Conservation (phyloP, 2,888 invertebrate species). For the Nomada flava region DNA sequence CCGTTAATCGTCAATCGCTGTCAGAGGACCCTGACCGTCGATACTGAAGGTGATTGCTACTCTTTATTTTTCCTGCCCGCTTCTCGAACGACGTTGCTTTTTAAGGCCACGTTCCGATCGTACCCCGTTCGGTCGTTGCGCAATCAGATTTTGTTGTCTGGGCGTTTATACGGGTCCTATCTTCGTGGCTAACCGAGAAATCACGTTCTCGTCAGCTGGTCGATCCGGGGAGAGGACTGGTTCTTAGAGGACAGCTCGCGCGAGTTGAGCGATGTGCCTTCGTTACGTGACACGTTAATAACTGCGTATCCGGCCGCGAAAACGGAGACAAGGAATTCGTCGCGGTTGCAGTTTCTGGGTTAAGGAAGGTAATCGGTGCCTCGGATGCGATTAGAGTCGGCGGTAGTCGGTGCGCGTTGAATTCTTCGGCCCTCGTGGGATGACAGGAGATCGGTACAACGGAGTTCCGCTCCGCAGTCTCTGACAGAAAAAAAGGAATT, state of each 20-base stretch:
- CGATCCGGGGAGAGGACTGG: background rate
- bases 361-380: slow-evolving; percentile 17
- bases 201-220: slow-evolving; percentile 11
- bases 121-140: slow-evolving; percentile 19
- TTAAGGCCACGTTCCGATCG: slow-evolving; percentile 40
- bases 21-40: slow-evolving; percentile 15
- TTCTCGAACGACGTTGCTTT: slow-evolving; percentile 31
- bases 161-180: slow-evolving; percentile 11
- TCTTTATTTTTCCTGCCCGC: slow-evolving; percentile 9
- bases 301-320: slow-evolving; percentile 28
- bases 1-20: slow-evolving; percentile 42
- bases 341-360: slow-evolving; percentile 40
- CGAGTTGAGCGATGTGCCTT: slow-evolving; percentile 34
- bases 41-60: slow-evolving; percentile 58
- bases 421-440: background rate
- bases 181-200: background rate
- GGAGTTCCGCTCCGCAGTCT: background rate
- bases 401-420: background rate
- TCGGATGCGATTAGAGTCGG: background rate
- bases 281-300: slow-evolving; percentile 40
- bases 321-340: slow-evolving; percentile 45
- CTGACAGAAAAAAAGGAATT: background rate
- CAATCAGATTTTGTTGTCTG: slow-evolving; percentile 22
- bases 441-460: slow-evolving; percentile 19
- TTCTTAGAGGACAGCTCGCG: background rate